These are phyloP conservation scores for Archivesica marissinica DNA, from an alignment of 1,140 invertebrate genomes.

Conservation along the genomic window DNA sequence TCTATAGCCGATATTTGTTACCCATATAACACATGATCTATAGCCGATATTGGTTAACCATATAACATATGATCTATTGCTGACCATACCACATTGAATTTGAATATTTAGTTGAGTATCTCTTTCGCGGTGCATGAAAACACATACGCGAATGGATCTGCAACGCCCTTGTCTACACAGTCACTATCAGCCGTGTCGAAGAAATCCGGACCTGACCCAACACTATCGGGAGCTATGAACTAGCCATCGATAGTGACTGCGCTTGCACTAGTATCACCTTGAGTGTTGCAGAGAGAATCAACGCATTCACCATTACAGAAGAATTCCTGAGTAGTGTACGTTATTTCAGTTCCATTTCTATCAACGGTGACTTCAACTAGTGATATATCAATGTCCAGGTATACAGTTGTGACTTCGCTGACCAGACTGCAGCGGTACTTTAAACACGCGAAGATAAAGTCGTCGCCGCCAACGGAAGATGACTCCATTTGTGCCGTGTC, in stretches of 20 bases:
- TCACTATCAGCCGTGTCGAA: neutral
- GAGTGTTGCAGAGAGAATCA: neutral
- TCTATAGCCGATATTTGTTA: too few species aligned
- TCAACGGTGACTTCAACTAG: neutral
- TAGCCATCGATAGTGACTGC: neutral
- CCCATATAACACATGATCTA: too few species aligned
- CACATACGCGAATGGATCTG: slow-evolving; percentile 17
- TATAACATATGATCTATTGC: too few species aligned
- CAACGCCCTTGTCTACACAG: neutral
- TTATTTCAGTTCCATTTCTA: neutral
- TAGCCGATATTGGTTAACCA: too few species aligned
- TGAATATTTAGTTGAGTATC: too few species aligned
- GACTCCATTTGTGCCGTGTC: neutral
- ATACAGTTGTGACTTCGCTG: slow-evolving; percentile 21
- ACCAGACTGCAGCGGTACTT: slow-evolving; percentile 18
- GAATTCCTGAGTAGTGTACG: neutral
- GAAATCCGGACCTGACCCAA: slow-evolving; percentile 12
- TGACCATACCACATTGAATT: too few species aligned
- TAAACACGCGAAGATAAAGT: neutral
- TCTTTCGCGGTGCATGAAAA: neutral
- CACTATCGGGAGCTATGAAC: neutral
- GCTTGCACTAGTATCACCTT: too few species aligned
- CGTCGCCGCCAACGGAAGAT: neutral
- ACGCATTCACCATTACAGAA: neutral
- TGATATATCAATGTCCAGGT: slow-evolving; percentile 10